Percentiles rank a stretch among this genome's conserved stretches.
phyloP scores from a whole-genome alignment of 1,140 invertebrate genomes.

The Anastrepha ludens region DNA sequence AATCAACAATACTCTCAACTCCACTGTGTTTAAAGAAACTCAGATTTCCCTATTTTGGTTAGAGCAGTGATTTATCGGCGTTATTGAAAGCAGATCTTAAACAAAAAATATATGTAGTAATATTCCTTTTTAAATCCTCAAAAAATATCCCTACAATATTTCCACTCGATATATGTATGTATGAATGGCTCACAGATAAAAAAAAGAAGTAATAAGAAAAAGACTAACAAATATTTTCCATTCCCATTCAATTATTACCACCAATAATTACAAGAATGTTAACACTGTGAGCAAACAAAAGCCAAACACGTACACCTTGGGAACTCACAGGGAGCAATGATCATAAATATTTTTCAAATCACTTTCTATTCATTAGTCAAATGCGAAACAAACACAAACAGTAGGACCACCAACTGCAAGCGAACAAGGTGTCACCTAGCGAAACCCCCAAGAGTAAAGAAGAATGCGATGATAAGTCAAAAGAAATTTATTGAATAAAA shows the following conservation, averaged over 20 bases:
- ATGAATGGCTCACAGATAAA: neutral
- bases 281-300: slow-evolving; percentile 37
- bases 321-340: slow-evolving; percentile 27
- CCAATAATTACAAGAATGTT: slow-evolving; percentile 49
- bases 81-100: no score
- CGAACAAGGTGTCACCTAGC: slow-evolving; percentile 14
- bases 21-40: no score
- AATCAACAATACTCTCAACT: no score
- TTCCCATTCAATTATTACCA: slow-evolving; percentile 23
- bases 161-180: no score
- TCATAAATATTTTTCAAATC: slow-evolving; percentile 47
- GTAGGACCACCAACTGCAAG: slow-evolving; percentile 43
- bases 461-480: slow-evolving; percentile 22
- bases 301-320: neutral
- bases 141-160: no score
- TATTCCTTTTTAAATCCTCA: no score
- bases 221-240: no score
- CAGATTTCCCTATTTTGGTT: no score
- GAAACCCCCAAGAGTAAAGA: neutral
- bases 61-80: no score
- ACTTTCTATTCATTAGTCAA: slow-evolving; percentile 29
- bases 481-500: slow-evolving; percentile 39
- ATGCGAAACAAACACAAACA: slow-evolving; percentile 18
- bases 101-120: no score
- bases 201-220: neutral